phyloP scores from a whole-genome alignment of 2,113 vertebrate species.

The Hippoglossus stenolepis region DNA sequence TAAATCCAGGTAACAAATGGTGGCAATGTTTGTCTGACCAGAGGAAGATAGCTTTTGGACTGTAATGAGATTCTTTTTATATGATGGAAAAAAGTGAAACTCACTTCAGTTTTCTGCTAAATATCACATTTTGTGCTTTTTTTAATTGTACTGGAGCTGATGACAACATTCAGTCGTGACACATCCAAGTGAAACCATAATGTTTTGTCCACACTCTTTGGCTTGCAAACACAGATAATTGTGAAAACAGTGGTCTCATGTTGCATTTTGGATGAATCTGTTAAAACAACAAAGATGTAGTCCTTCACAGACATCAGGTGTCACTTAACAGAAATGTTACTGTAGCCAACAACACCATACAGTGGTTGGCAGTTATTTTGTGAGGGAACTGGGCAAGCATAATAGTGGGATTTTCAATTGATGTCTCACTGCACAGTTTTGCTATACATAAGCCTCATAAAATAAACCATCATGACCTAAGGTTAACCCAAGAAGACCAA shows the following conservation, averaged over 20 bases:
- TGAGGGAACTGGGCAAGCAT: background rate
- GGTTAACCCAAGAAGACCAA: background rate
- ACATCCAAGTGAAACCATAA: background rate
- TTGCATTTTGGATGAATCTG: constrained; percentile 16
- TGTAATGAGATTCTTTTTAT: too few species aligned
- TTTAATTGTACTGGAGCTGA: background rate
- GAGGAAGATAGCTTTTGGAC: too few species aligned
- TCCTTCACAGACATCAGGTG: background rate
- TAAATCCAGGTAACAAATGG: background rate
- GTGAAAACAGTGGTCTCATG: constrained; percentile 3
- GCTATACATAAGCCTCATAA: background rate
- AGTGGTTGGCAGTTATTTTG: background rate
- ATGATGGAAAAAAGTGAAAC: background rate
- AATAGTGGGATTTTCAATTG: background rate
- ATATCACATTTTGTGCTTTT: background rate
- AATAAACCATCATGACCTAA: background rate
- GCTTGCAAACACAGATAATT: too few species aligned
- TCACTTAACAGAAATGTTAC: background rate
- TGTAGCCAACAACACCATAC: background rate
- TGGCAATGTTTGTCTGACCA: too few species aligned
- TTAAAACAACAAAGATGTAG: background rate
- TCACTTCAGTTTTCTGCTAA: constrained; percentile 25
- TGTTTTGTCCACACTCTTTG: background rate
- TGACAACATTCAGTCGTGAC: background rate
- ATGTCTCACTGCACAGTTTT: background rate